Percentiles rank a stretch among this genome's conserved stretches.
These are phyloP conservation scores for Lutjanus erythropterus DNA, from an alignment of 2,113 vertebrate genomes.

Conservation along the genomic window DNA sequence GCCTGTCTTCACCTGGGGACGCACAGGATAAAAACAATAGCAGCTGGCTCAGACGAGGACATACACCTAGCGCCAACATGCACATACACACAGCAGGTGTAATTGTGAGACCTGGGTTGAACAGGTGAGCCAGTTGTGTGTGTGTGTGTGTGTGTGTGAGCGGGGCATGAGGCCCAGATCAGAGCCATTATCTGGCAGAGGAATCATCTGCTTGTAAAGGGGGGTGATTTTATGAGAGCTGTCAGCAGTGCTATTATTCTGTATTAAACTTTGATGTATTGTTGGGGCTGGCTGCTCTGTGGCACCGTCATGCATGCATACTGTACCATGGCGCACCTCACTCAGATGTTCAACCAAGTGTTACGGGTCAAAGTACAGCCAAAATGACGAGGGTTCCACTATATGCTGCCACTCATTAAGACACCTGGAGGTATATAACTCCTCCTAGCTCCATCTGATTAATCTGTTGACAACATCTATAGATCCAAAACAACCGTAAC, in stretches of 20 bases:
- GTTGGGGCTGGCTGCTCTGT: conserved; percentile 61
- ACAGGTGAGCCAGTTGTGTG: conserved; percentile 75
- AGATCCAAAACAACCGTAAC: conserved; percentile 54
- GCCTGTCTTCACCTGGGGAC: conserved; percentile 55
- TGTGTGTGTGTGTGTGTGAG: conserved; percentile 33
- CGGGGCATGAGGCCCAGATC: conserved; percentile 60
- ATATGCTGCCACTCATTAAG: conserved; percentile 64
- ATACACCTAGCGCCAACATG: neutral
- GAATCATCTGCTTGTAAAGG: conserved; percentile 65
- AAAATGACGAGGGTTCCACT: conserved; percentile 31
- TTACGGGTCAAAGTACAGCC: conserved; percentile 59
- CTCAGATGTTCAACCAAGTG: conserved; percentile 51
- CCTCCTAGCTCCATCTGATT: conserved; percentile 32
- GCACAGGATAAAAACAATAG: conserved; percentile 73
- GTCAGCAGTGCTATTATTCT: conserved; percentile 79
- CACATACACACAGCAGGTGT: conserved; percentile 40
- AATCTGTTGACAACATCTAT: conserved; percentile 73
- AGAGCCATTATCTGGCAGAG: conserved; percentile 66
- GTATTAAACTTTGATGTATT: conserved; percentile 83
- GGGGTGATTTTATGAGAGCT: conserved; percentile 69
- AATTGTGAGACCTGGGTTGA: conserved; percentile 60
- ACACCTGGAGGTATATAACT: conserved; percentile 42
- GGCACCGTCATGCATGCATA: conserved; percentile 52
- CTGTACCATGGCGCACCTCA: conserved; percentile 33
- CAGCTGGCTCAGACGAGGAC: conserved; percentile 55